A percentile compares a stretch with the other conserved stretches of the same genome.
phyloP scores from a whole-genome alignment of 1,140 invertebrate species.

The Halotydeus destructor region DNA sequence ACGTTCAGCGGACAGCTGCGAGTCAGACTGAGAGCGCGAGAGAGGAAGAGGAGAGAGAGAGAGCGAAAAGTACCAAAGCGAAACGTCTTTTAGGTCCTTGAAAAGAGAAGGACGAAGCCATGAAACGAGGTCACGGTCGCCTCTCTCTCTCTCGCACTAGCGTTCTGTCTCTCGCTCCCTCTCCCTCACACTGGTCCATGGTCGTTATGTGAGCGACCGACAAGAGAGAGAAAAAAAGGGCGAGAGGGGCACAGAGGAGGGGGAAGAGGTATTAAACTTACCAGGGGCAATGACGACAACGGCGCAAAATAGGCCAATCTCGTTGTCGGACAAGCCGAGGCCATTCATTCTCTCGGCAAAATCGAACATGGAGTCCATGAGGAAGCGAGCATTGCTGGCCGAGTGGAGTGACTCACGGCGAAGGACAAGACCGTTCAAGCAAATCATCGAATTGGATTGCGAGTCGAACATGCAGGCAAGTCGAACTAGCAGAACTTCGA shows the following conservation, averaged over 20 bases:
- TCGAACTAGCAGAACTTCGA: conserved; percentile 75
- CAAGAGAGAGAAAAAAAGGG: too few species aligned
- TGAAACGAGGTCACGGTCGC: too few species aligned
- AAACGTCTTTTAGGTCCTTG: not conserved
- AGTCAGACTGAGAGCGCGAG: not conserved
- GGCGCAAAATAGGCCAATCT: conserved; percentile 81
- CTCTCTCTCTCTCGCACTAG: too few species aligned
- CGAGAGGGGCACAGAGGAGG: too few species aligned
- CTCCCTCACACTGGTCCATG: too few species aligned
- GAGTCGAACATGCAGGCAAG: conserved; percentile 76
- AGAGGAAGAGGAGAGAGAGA: not conserved
- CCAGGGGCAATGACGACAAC: conserved; percentile 79
- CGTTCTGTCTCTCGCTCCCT: too few species aligned
- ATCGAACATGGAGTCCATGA: conserved; percentile 91
- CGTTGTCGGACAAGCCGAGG: conserved; percentile 66
- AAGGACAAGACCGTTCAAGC: conserved; percentile 71
- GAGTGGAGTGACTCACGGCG: conserved; percentile 70
- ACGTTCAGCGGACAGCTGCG: too few species aligned
- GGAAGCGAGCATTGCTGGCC: conserved; percentile 63
- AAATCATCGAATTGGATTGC: conserved; percentile 64
- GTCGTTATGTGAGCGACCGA: too few species aligned
- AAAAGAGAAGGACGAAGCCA: conserved; percentile 1
- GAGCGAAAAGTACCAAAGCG: not conserved
- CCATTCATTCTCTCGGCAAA: conserved; percentile 83
- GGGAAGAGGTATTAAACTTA: conserved; percentile 24